Conservation (phyloP, 2,797 vertebrate species). For the Hoplostethus mediterraneus region DNA sequence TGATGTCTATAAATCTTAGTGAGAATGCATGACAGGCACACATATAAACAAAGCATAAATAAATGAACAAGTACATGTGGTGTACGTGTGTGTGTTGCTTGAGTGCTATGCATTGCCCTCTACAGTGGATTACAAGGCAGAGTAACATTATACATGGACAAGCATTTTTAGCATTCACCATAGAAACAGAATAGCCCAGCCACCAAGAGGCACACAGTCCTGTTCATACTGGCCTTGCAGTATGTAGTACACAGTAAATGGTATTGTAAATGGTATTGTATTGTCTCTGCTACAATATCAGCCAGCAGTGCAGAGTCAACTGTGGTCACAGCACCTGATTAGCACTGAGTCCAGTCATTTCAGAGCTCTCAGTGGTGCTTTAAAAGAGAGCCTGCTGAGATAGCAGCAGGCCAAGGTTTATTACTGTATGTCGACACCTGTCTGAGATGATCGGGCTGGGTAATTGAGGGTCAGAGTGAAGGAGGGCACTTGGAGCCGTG, state of each 20-base stretch:
- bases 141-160: neutral
- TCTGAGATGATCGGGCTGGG: constrained; percentile 77
- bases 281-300: constrained; percentile 34
- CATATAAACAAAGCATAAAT: too few relatives aligned
- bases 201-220: constrained; percentile 8
- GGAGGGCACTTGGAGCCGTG: constrained; percentile 66
- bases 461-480: constrained; percentile 82
- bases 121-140: too few relatives aligned
- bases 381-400: constrained; percentile 65
- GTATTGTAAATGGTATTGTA: neutral
- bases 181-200: neutral
- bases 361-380: constrained; percentile 68
- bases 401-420: constrained; percentile 68
- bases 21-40: too few relatives aligned
- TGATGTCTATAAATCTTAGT: too few relatives aligned
- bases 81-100: neutral
- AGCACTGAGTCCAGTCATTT: constrained; percentile 68
- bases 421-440: constrained; percentile 79
- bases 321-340: constrained; percentile 69
- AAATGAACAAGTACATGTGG: too few relatives aligned
- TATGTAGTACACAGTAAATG: constrained; percentile 23
- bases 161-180: constrained; percentile 4
- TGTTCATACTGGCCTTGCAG: constrained; percentile 27
- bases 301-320: constrained; percentile 62
- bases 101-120: neutral